A percentile compares a stretch with the other conserved stretches of the same genome.
Conservation (phyloP, 2,113 vertebrate genomes). For the Stomatorhinus ivindoensis region DNA sequence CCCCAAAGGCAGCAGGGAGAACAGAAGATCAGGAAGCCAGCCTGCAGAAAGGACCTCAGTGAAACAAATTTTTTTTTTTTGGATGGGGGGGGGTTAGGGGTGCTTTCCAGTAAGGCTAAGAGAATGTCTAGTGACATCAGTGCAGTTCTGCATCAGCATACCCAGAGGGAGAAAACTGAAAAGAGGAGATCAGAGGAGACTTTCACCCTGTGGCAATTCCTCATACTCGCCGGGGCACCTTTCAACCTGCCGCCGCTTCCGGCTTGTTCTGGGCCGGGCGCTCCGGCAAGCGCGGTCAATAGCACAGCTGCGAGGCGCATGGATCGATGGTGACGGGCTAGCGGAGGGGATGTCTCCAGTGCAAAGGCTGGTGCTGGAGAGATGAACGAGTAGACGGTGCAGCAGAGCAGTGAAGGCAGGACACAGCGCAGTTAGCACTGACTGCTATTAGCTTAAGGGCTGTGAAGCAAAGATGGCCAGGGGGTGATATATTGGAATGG, state of each 20-base stretch:
- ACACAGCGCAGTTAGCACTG: neutral
- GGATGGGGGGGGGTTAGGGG: neutral
- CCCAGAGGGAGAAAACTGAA: neutral
- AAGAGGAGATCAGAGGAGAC: neutral
- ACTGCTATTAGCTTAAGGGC: neutral
- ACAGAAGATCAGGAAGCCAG: neutral
- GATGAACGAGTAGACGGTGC: neutral
- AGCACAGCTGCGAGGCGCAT: neutral
- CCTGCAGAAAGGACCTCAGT: neutral
- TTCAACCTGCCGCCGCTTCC: neutral
- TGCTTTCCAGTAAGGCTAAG: neutral
- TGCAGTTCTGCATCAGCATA: conserved; percentile 8
- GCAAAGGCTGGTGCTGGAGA: neutral
- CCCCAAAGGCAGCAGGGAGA: neutral
- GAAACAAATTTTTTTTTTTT: neutral
- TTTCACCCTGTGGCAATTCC: conserved; percentile 3
- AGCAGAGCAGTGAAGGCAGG: neutral
- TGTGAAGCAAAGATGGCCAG: neutral
- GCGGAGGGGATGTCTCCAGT: neutral
- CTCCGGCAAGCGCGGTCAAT: neutral
- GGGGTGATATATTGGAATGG: neutral
- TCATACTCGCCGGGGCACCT: neutral
- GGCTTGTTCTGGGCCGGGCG: neutral
- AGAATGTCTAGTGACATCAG: conserved; percentile 4
- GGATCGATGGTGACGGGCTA: conserved; percentile 9